A percentile compares a stretch with the other conserved stretches of the same genome.
Evolutionary conservation across 2,888 invertebrate genomes (phyloP).

Genomic region (Caenorhabditis sulstoni): DNA sequence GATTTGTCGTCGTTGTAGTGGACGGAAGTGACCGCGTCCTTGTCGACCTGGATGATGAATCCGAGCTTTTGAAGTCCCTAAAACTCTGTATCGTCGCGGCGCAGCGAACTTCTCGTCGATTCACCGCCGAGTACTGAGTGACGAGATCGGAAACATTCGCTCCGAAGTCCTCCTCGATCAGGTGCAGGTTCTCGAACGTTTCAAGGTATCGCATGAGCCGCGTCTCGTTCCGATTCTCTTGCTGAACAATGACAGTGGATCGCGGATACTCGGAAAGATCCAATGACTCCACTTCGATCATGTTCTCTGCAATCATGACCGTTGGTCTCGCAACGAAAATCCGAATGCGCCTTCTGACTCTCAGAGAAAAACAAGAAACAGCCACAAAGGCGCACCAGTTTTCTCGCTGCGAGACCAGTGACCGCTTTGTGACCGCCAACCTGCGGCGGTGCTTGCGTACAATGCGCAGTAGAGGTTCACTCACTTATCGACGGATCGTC

Average conservation of each 20-base stretch:
- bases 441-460: no score
- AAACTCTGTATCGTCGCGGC: neutral
- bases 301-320: slow-evolving; percentile 6
- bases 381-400: no score
- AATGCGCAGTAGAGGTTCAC: no score
- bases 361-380: no score
- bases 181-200: slow-evolving; percentile 13
- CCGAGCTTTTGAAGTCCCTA: slow-evolving; percentile 24
- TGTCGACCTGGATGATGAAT: slow-evolving; percentile 12
- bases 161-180: slow-evolving; percentile 12
- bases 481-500: neutral
- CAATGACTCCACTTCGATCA: slow-evolving; percentile 12
- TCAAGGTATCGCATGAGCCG: slow-evolving; percentile 9
- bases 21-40: neutral
- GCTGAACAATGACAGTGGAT: slow-evolving; percentile 9
- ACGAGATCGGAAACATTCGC: slow-evolving; percentile 4
- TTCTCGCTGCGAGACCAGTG: no score
- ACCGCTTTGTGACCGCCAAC: no score
- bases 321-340: no score
- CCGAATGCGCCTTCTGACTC: no score
- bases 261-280: slow-evolving; percentile 16
- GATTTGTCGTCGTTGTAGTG: neutral
- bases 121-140: slow-evolving; percentile 12
- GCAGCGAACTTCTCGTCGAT: neutral
- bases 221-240: neutral